Percentiles rank a stretch among this genome's conserved stretches.
Conservation (phyloP, 2,797 vertebrate genomes). For the Tamandua tetradactyla region DNA sequence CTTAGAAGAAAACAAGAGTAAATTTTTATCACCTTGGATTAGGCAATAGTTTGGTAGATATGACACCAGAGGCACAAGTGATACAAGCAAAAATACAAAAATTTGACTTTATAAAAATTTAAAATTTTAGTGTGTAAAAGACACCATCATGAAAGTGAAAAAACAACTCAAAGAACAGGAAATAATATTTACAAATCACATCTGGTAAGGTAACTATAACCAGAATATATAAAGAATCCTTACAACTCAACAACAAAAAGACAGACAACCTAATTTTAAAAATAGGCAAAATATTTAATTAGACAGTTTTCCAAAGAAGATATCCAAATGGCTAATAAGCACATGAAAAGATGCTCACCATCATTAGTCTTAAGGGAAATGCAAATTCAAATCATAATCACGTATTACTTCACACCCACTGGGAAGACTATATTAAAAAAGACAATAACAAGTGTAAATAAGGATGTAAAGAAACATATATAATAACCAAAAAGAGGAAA, state of each 20-base stretch:
- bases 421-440: background rate
- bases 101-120: conserved; percentile 34
- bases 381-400: conserved; percentile 8
- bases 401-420: background rate
- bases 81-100: background rate
- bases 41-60: conserved; percentile 29
- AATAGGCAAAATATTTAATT: background rate
- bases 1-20: background rate
- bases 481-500: background rate
- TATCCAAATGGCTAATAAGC: background rate
- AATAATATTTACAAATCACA: conserved; percentile 35
- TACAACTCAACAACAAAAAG: conserved; percentile 43
- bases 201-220: background rate
- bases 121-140: conserved; percentile 49
- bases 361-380: background rate
- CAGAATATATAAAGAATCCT: conserved; percentile 40
- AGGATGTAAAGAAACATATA: conserved; percentile 35
- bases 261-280: conserved; percentile 12
- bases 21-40: conserved; percentile 31
- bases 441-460: background rate
- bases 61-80: conserved; percentile 33
- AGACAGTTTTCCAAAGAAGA: conserved; percentile 31
- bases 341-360: conserved; percentile 33
- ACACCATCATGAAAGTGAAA: conserved; percentile 14
- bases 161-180: background rate